Evolutionary conservation across 2,113 vertebrate species (phyloP).

Genomic region (Eubucco bourcierii): DNA sequence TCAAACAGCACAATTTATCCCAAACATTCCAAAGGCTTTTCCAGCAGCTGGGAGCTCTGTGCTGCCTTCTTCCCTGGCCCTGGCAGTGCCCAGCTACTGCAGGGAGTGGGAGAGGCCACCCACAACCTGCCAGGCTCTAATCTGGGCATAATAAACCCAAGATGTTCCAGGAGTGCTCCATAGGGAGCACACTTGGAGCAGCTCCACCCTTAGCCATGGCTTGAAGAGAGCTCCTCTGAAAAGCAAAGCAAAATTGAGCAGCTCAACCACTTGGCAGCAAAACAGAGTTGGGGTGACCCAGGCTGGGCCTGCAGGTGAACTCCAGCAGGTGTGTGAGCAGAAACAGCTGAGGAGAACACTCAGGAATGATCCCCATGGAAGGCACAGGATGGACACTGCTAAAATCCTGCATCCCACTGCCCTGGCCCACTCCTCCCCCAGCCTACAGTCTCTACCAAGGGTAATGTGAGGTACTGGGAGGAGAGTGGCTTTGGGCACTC

Average conservation of each 20-base stretch:
- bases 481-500: background rate
- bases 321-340: background rate
- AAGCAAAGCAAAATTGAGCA: background rate
- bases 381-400: background rate
- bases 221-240: background rate
- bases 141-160: background rate
- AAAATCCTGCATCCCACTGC: background rate
- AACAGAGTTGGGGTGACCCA: background rate
- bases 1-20: background rate
- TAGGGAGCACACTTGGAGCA: background rate
- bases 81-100: background rate
- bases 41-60: background rate
- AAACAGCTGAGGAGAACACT: background rate
- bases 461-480: background rate
- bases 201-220: background rate
- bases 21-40: background rate
- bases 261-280: background rate
- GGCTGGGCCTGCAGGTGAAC: background rate
- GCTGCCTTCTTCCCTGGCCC: background rate
- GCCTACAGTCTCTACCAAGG: background rate
- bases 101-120: background rate
- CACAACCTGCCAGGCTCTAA: background rate
- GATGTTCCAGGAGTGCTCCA: background rate
- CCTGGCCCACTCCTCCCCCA: accelerated
- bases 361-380: accelerated